These are phyloP conservation scores for Muraenolepis orangiensis DNA, from an alignment of 2,797 vertebrate genomes.

Conservation along the genomic window DNA sequence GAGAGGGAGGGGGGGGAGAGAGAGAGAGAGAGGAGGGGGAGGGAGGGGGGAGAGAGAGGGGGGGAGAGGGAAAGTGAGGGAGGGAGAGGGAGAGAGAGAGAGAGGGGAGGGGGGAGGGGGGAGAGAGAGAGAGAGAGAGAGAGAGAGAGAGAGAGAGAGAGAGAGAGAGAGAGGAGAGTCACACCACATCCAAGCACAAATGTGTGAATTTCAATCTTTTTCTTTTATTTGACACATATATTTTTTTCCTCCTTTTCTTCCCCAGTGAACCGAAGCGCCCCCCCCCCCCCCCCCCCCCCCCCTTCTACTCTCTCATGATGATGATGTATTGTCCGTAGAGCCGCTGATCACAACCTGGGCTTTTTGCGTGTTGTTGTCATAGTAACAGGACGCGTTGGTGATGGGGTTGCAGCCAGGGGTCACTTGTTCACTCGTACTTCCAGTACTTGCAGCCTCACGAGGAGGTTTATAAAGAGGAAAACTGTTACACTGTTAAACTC, in stretches of 20 bases:
- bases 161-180: slow-evolving; percentile 6
- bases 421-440: no score
- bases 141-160: no score
- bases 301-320: no score
- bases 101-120: not conserved
- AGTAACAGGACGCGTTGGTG: not conserved
- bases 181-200: no score
- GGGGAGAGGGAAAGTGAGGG: not conserved
- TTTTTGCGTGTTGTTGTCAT: no score
- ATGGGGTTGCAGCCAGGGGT: no score
- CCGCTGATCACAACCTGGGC: no score
- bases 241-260: slow-evolving; percentile 19
- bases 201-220: no score
- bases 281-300: not conserved
- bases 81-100: slow-evolving; percentile 11
- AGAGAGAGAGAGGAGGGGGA: no score
- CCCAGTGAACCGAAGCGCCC: slow-evolving; percentile 4
- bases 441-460: no score
- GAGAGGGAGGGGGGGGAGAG: not conserved
- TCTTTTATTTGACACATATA: no score
- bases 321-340: no score
- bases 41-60: not conserved
- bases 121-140: not conserved
- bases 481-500: not conserved
- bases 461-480: not conserved